phyloP scores from a whole-genome alignment of 2,113 vertebrate species.

The Plestiodon gilberti region DNA sequence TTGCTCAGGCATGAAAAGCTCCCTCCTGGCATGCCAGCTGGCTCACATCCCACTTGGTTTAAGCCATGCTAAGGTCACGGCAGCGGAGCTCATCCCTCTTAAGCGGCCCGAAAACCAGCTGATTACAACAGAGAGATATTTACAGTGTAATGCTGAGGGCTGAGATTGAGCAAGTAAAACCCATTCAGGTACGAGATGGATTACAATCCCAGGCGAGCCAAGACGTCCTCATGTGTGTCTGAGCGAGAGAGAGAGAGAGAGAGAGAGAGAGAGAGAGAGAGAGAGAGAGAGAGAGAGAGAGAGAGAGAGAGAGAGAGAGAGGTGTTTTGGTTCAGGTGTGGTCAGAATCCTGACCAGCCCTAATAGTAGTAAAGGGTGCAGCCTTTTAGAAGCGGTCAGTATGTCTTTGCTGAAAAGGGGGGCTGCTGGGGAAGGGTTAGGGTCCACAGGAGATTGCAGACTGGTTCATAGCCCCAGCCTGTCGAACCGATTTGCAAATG shows the following conservation, averaged over 20 bases:
- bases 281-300: too few species aligned
- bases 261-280: too few species aligned
- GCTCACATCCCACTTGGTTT: slow-evolving; percentile 35
- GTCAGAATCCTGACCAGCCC: too few species aligned
- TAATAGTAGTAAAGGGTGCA: too few species aligned
- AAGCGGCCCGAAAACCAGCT: not conserved
- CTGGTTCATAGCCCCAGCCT: too few species aligned
- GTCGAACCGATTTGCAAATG: too few species aligned
- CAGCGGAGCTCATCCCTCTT: slow-evolving; percentile 59
- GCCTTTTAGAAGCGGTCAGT: too few species aligned
- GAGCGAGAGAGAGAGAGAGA: too few species aligned
- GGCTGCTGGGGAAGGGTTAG: too few species aligned
- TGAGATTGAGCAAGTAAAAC: not conserved
- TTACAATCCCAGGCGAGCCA: not conserved
- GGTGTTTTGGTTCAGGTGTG: not conserved
- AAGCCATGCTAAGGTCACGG: slow-evolving; percentile 33
- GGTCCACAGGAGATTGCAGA: too few species aligned
- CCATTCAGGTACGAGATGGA: not conserved
- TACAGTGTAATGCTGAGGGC: not conserved
- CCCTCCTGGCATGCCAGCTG: not conserved
- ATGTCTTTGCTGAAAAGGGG: too few species aligned
- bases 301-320: too few species aligned
- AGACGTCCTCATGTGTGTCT: not conserved
- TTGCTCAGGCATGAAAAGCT: not conserved
- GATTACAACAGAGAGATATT: slow-evolving; percentile 16